Percentiles rank a stretch among this genome's conserved stretches.
These are phyloP conservation scores for Unio pictorum DNA, from an alignment of 2,888 invertebrate species.

Conservation along the genomic window DNA sequence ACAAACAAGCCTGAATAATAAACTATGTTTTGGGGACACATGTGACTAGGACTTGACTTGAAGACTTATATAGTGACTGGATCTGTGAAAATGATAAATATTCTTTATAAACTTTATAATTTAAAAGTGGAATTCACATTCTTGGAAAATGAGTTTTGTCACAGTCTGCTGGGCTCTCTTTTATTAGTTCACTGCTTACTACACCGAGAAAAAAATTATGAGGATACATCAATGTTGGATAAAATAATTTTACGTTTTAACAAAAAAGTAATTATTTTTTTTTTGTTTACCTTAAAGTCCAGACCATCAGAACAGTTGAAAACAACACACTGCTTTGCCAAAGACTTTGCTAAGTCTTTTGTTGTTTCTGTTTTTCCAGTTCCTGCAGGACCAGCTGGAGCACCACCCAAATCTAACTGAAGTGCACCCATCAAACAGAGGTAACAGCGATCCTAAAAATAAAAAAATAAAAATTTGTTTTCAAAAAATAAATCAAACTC, in stretches of 20 bases:
- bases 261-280: not conserved
- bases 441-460: slow-evolving; percentile 79
- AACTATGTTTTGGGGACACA: too few relatives aligned
- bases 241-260: not conserved
- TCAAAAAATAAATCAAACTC: not conserved
- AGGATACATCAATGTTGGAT: too few relatives aligned
- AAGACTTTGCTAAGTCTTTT: slow-evolving; percentile 88
- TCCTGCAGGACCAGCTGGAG: slow-evolving; percentile 89
- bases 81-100: too few relatives aligned
- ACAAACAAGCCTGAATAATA: too few relatives aligned
- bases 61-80: too few relatives aligned
- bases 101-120: too few relatives aligned
- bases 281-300: slow-evolving; percentile 74
- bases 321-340: slow-evolving; percentile 91
- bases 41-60: too few relatives aligned
- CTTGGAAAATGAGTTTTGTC: too few relatives aligned
- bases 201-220: too few relatives aligned
- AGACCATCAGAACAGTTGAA: slow-evolving; percentile 91
- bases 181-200: too few relatives aligned
- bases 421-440: slow-evolving; percentile 91
- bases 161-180: too few relatives aligned
- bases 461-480: not conserved
- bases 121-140: too few relatives aligned
- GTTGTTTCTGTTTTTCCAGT: slow-evolving; percentile 94
- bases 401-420: slow-evolving; percentile 87